A percentile compares a stretch with the other conserved stretches of the same genome.
Evolutionary conservation across 2,797 vertebrate species (phyloP).

Genomic region (Argyrosomus regius): DNA sequence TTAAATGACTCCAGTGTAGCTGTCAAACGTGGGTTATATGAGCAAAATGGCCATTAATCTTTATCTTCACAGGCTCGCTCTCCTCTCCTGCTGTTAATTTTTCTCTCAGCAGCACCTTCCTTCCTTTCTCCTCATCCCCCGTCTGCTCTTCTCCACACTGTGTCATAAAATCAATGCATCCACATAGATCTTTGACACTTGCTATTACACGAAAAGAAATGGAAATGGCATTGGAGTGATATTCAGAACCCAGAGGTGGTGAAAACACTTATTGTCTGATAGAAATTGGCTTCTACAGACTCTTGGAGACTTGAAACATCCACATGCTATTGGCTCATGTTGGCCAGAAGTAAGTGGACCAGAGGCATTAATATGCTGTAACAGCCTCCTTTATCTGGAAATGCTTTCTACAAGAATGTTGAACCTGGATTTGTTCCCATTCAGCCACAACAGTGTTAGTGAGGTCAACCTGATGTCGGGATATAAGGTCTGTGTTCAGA

Average conservation of each 20-base stretch:
- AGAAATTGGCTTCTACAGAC: conserved; percentile 18
- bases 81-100: conserved; percentile 46
- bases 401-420: not conserved
- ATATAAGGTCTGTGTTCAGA: not conserved
- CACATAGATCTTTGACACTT: conserved; percentile 57
- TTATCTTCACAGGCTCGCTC: conserved; percentile 54
- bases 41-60: conserved; percentile 73
- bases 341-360: not conserved
- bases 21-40: conserved; percentile 54
- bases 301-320: conserved; percentile 6
- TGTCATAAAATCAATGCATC: conserved; percentile 77
- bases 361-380: not conserved
- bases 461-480: not conserved
- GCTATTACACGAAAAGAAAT: conserved; percentile 55
- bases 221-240: conserved; percentile 41
- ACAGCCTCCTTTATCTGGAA: not conserved
- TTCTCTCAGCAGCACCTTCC: conserved; percentile 45
- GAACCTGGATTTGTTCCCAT: conserved; percentile 9
- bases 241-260: not conserved
- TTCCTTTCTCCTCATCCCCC: conserved; percentile 32
- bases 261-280: conserved; percentile 4
- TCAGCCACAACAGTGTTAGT: not conserved
- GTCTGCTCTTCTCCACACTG: conserved; percentile 32
- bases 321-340: not conserved
- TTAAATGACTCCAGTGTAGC: conserved; percentile 59